Conservation (phyloP, 2,113 vertebrate genomes). For the Paratilapia polleni region DNA sequence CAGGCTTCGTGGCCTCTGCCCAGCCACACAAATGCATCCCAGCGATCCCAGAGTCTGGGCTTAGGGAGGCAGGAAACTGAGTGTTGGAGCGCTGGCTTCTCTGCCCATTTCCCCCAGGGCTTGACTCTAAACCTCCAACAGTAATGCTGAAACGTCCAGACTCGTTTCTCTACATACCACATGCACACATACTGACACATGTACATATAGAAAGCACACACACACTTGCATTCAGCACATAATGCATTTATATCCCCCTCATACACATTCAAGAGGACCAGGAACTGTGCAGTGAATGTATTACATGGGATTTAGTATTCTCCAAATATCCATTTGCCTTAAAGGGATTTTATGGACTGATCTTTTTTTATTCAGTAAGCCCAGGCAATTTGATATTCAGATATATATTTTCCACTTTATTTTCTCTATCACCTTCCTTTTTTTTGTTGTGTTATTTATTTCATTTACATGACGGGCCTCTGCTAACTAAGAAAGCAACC, state of each 20-base stretch:
- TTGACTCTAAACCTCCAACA: conserved; percentile 70
- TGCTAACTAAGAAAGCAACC: conserved; percentile 54
- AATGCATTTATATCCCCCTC: conserved; percentile 3
- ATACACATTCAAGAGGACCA: conserved; percentile 55
- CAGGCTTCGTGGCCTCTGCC: conserved; percentile 83
- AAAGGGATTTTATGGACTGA: conserved; percentile 77
- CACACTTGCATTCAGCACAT: conserved; percentile 22
- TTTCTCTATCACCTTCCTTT: conserved; percentile 49
- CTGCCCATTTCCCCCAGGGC: conserved; percentile 28
- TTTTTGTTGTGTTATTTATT: conserved; percentile 75
- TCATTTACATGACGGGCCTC: conserved; percentile 67
- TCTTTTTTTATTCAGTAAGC: conserved; percentile 62
- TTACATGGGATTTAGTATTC: conserved; percentile 64
- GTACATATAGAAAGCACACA: conserved; percentile 30
- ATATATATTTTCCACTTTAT: conserved; percentile 58
- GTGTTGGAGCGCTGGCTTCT: conserved; percentile 26
- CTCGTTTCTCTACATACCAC: conserved; percentile 13
- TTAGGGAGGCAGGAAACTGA: conserved; percentile 65
- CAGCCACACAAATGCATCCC: conserved; percentile 87
- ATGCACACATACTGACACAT: neutral
- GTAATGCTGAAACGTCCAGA: conserved; percentile 69
- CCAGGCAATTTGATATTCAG: conserved; percentile 60
- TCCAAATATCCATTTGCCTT: conserved; percentile 72
- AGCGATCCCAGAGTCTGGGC: conserved; percentile 65
- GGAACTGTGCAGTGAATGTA: conserved; percentile 73